Base-by-base conservation (phyloP, 2,113 vertebrate genomes). In the Anolis carolinensis region DNA sequence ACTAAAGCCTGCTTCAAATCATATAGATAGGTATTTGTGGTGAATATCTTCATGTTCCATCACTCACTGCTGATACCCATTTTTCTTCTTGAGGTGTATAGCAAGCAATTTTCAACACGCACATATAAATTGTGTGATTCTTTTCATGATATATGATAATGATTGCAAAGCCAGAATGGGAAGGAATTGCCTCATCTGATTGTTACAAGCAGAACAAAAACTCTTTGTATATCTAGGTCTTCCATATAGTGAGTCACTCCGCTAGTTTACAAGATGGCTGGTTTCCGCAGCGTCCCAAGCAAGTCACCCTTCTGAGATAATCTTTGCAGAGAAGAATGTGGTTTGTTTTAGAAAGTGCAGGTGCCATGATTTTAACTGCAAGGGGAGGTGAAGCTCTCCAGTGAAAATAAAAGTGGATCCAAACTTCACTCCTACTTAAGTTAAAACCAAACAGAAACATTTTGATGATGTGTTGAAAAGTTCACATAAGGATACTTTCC, bases 231-330 rank as follows among this genome's bases (percentile, higher is more conserved):
- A 20, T n/a, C 36, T 65, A 27, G 30, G 4, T 63, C 8, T n/a
- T 84, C 72, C 55, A 55, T 50, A 32, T 81, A 18, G 39, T 0
- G 0, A 86, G 52, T 71, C 92, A 87, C 23, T 77, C 70, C 89
- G 82, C 76, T 68, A 78, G 4, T 7, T 90, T 93, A 88, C 20
- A 75, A 75, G 71, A 48, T 65, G 27, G 82, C 18, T 65, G 55
- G 55, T 48, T 75, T 63, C 71, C 16, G 7, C 25, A 62, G 70
- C 52, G 34, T 70, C 70, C 36, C 39, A 74, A 62, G 32, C 52
- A 74, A 62, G 25, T 25, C 81, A 70, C 65, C 39, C 39, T 25
- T 82, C 48, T 55, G 48, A 84, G 1, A 70, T 82, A 78, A 86
- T 59, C 7, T 63, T 92, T 87, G 3, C 75, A 73, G 52, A 50